A percentile compares a stretch with the other conserved stretches of the same genome.
Evolutionary conservation across 2,797 vertebrate species (phyloP).

Genomic region (Paratrypauchen microcephalus): DNA sequence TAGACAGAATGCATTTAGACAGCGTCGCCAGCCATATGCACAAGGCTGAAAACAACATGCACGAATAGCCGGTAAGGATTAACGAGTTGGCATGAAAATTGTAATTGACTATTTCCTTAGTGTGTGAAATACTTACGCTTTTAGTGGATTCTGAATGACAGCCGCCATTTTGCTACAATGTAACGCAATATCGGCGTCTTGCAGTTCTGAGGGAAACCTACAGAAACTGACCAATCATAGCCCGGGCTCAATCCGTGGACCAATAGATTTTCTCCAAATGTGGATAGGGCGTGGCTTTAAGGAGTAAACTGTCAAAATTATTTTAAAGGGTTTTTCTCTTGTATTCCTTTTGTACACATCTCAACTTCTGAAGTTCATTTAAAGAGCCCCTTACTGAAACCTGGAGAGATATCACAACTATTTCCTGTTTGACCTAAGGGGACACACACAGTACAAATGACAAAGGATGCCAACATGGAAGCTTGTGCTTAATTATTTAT

Average conservation of each 20-base stretch:
- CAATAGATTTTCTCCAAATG: slow-evolving; percentile 73
- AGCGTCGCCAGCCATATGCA: slow-evolving; percentile 53
- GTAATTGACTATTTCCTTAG: slow-evolving; percentile 55
- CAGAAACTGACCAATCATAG: slow-evolving; percentile 81
- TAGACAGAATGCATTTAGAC: slow-evolving; percentile 70
- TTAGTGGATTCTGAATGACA: slow-evolving; percentile 99
- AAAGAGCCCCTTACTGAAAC: slow-evolving; percentile 50
- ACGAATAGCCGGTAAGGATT: slow-evolving; percentile 21
- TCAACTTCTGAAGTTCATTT: slow-evolving; percentile 58
- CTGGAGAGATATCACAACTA: slow-evolving; percentile 13
- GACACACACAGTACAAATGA: slow-evolving; percentile 23
- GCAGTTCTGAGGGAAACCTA: slow-evolving; percentile 97
- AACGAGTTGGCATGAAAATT: slow-evolving; percentile 60
- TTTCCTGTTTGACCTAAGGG: neutral
- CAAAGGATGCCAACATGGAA: slow-evolving; percentile 53
- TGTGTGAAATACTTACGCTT: slow-evolving; percentile 94
- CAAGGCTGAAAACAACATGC: slow-evolving; percentile 45
- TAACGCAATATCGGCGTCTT: slow-evolving; percentile 98
- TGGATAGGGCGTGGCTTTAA: slow-evolving; percentile 77
- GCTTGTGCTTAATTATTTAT: slow-evolving; percentile 64
- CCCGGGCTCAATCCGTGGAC: slow-evolving; percentile 77
- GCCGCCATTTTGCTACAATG: slow-evolving; percentile 99
- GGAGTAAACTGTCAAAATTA: slow-evolving; percentile 97
- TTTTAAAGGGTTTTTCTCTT: slow-evolving; percentile 96
- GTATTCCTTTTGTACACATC: slow-evolving; percentile 73